These are phyloP conservation scores for Steromphala cineraria DNA, from an alignment of 2,888 invertebrate species.

Conservation along the genomic window DNA sequence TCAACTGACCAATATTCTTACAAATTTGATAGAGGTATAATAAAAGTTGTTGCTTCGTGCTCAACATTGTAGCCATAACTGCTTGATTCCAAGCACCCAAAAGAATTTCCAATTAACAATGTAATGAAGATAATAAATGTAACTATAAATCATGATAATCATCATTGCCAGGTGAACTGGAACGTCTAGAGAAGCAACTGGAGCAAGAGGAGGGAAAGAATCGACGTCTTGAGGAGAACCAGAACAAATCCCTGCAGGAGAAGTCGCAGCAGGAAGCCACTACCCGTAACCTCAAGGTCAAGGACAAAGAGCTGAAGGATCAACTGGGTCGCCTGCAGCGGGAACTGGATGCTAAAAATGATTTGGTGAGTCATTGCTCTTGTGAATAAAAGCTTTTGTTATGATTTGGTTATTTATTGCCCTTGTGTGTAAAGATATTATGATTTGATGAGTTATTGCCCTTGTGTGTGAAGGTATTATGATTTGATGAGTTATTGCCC, in stretches of 20 bases:
- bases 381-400: too few relatives aligned
- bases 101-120: too few relatives aligned
- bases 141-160: too few relatives aligned
- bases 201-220: slow-evolving; percentile 60
- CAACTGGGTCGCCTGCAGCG: slow-evolving; percentile 60
- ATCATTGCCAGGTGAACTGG: slow-evolving; percentile 60
- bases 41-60: too few relatives aligned
- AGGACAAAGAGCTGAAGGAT: slow-evolving; percentile 48
- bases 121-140: too few relatives aligned
- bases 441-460: slow-evolving; percentile 60
- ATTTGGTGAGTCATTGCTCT: slow-evolving; percentile 57
- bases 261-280: slow-evolving; percentile 47
- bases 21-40: too few relatives aligned
- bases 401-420: slow-evolving; percentile 60
- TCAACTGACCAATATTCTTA: too few relatives aligned
- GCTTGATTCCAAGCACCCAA: too few relatives aligned
- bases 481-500: slow-evolving; percentile 60
- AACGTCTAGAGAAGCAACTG: slow-evolving; percentile 62
- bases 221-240: slow-evolving; percentile 61
- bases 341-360: slow-evolving; percentile 69
- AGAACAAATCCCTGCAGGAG: slow-evolving; percentile 63
- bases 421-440: slow-evolving; percentile 6
- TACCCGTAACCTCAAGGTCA: slow-evolving; percentile 48
- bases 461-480: slow-evolving; percentile 16
- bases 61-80: too few relatives aligned